Base-by-base conservation (phyloP, 2,888 invertebrate species). In the Ophonus ardosiacus region DNA sequence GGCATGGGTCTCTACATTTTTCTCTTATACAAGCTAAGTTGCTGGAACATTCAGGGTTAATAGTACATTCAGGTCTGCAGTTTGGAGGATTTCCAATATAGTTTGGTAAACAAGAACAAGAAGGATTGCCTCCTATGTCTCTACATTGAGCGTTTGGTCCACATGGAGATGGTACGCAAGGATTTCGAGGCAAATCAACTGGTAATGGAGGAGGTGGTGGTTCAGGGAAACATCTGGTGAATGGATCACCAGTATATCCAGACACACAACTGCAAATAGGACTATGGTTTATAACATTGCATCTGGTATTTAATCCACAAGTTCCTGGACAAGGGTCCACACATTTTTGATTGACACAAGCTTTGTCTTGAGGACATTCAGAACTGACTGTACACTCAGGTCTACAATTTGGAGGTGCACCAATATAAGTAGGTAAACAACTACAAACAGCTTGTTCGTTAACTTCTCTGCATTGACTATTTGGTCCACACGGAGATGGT, bases 401-500 rank as follows among this genome's bases (percentile, higher is more conserved):
- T 86, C 94, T 93, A 89, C 94, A 94, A 85, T 92, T 92, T 89
- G 90, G 90, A 21, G 90, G 90, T 81, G 88, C 88, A 43, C 90
- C 91, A 21, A 89, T 87, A 87, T 89, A 90, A 15, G 88, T 89
- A 2, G 89, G 89, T 40, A 89, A 86, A 86, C 90, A 92, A n/a
- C 90, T 90, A 86, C 92, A 92, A n/a, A 90, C 89, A 8, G 90
- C 90, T 86, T 90, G 89, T 18, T 83, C 76, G 68, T 88, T 88
- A 17, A 87, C 81, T 86, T 88, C 93, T 74, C 95, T 93, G 88
- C 96, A 96, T 89, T 95, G 94, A 1, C 96, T 95, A 89, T 96
- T 94, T 0, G 96, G 95, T 59, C 96, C 96, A 89, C 96, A 96
- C 0, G 96, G 96, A 84, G 95, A 95, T 0, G 96, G 96, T 21